Conservation (phyloP, 2,797 vertebrate genomes). For the Pogoniulus pusillus region DNA sequence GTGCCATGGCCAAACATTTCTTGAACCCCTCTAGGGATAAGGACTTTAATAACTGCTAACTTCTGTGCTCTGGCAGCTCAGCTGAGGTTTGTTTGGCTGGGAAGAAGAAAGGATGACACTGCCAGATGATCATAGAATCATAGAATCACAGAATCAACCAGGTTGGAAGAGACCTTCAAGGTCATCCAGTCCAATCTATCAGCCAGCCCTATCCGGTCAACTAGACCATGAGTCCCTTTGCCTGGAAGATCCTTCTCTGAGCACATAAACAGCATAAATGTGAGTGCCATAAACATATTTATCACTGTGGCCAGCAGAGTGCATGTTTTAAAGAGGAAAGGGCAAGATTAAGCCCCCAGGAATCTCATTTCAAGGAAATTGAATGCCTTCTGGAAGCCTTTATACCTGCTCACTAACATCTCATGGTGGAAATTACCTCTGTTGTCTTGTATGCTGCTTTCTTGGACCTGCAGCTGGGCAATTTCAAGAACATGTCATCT, state of each 20-base stretch:
- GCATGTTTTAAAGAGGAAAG: slow-evolving; percentile 2
- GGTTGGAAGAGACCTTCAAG: too few species aligned
- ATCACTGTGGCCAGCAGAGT: slow-evolving; percentile 8
- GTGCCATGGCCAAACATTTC: too few species aligned
- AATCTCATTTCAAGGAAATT: slow-evolving; percentile 14
- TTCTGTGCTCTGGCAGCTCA: not conserved
- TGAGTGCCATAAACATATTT: not conserved
- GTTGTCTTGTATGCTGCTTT: not conserved
- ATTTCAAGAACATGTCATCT: not conserved
- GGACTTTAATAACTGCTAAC: not conserved
- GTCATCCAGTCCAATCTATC: too few species aligned
- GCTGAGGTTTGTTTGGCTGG: not conserved
- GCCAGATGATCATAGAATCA: slow-evolving; percentile 4
- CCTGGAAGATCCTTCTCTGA: not conserved
- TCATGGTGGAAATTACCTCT: not conserved
- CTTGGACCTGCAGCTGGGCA: not conserved
- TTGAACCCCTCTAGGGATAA: too few species aligned
- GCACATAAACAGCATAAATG: slow-evolving; percentile 8
- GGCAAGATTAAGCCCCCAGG: slow-evolving; percentile 5
- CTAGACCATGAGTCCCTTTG: too few species aligned
- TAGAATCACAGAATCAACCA: too few species aligned
- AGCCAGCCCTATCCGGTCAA: too few species aligned
- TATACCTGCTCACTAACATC: not conserved
- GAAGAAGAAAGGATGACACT: not conserved
- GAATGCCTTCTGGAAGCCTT: not conserved